These are phyloP conservation scores for Atta cephalotes DNA, from an alignment of 1,140 invertebrate genomes.

Conservation along the genomic window DNA sequence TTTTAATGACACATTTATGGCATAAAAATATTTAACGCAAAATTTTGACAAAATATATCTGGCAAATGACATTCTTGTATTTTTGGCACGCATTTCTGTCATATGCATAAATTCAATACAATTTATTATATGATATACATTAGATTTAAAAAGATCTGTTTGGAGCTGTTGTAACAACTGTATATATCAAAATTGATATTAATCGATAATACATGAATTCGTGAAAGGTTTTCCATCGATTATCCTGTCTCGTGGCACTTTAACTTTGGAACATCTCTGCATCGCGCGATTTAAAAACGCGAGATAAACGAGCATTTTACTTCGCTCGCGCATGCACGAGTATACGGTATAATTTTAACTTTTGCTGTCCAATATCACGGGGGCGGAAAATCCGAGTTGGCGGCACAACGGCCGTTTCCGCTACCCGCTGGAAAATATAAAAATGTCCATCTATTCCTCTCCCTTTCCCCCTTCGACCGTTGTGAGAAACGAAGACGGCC, in stretches of 20 bases:
- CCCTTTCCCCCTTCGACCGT: not conserved
- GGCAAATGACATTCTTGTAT: not conserved
- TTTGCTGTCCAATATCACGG: slow-evolving; percentile 60
- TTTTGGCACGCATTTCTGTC: not conserved
- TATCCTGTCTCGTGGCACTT: slow-evolving; percentile 11
- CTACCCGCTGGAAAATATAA: slow-evolving; percentile 42
- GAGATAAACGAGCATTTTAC: slow-evolving; percentile 61
- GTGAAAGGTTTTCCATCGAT: slow-evolving; percentile 17
- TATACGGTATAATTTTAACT: slow-evolving; percentile 52
- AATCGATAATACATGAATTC: slow-evolving; percentile 25
- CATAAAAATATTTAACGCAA: not conserved
- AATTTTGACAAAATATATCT: not conserved
- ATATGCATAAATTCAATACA: not conserved
- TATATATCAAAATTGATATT: slow-evolving; percentile 40
- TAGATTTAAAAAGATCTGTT: slow-evolving; percentile 19
- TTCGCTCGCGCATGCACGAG: slow-evolving; percentile 51
- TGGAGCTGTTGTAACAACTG: not conserved
- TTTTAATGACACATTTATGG: not conserved
- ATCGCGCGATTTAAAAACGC: slow-evolving; percentile 41
- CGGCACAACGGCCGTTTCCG: not conserved
- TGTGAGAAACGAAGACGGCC: slow-evolving; percentile 25
- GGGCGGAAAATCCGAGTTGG: slow-evolving; percentile 54
- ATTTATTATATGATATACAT: slow-evolving; percentile 4
- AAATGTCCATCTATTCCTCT: slow-evolving; percentile 40
- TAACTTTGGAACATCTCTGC: slow-evolving; percentile 21